A percentile compares a stretch with the other conserved stretches of the same genome.
These are phyloP conservation scores for Tautogolabrus adspersus DNA, from an alignment of 2,113 vertebrate species.

Conservation along the genomic window DNA sequence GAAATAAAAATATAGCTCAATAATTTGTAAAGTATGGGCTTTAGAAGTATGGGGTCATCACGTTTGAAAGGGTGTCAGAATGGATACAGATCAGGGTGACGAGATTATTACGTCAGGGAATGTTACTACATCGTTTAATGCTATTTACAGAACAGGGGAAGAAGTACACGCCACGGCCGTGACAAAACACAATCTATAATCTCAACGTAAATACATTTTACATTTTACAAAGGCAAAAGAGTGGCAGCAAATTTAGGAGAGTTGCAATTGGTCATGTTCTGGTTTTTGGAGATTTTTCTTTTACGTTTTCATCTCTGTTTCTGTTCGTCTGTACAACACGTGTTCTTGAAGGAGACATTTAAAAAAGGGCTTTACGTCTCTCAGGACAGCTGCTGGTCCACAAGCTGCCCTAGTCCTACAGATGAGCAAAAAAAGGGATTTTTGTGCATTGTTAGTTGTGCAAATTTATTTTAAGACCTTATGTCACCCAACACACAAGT, in stretches of 20 bases:
- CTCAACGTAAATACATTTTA: neutral
- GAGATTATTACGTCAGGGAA: constrained; percentile 67
- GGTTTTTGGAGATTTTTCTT: neutral
- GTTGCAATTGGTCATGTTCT: neutral
- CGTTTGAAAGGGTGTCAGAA: constrained; percentile 10
- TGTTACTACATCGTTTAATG: constrained; percentile 43
- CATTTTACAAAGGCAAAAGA: neutral
- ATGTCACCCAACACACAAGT: neutral
- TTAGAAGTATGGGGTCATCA: constrained; percentile 15
- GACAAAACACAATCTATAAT: neutral
- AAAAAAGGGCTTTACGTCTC: constrained; percentile 30
- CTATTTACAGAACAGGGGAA: constrained; percentile 38
- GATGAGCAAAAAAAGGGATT: constrained; percentile 27
- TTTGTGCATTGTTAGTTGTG: neutral
- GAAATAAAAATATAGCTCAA: neutral
- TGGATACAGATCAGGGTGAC: constrained; percentile 61
- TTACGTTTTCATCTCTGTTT: neutral
- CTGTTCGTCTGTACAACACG: constrained; percentile 9
- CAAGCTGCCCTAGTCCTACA: constrained; percentile 26
- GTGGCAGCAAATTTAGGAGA: neutral
- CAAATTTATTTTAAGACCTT: neutral
- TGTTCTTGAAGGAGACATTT: neutral
- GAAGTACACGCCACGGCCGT: constrained; percentile 1
- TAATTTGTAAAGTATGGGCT: neutral
- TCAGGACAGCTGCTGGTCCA: constrained; percentile 1